Conservation (phyloP, 2,888 invertebrate genomes). For the Cephus rjabovi region DNA sequence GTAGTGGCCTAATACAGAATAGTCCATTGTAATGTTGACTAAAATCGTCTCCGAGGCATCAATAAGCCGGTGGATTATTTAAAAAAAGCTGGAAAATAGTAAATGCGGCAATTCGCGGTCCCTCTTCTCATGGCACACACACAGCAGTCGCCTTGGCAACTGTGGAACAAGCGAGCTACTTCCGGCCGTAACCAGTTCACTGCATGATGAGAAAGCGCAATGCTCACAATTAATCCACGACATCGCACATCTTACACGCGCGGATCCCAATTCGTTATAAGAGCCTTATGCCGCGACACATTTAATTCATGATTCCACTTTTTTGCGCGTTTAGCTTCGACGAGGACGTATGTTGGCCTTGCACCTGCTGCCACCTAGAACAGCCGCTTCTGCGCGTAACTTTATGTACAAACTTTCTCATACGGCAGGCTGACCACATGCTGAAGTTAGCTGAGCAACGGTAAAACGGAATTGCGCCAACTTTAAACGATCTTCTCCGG, state of each 20-base stretch:
- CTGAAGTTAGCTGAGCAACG: background rate
- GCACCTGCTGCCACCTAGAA: slow-evolving; percentile 37
- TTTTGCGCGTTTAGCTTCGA: slow-evolving; percentile 39
- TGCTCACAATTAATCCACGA: slow-evolving; percentile 16
- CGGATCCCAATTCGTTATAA: slow-evolving; percentile 18
- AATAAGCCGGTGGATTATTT: slow-evolving; percentile 23
- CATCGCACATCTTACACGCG: slow-evolving; percentile 25
- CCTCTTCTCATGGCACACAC: slow-evolving; percentile 42
- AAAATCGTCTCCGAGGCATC: slow-evolving; percentile 30
- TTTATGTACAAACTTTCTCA: background rate
- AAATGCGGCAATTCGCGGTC: slow-evolving; percentile 3
- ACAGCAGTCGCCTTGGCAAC: slow-evolving; percentile 57
- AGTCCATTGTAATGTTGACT: slow-evolving; percentile 51
- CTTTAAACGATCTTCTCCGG: background rate
- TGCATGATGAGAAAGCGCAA: slow-evolving; percentile 4
- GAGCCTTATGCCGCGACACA: slow-evolving; percentile 19
- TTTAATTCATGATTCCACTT: slow-evolving; percentile 51
- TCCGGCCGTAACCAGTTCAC: slow-evolving; percentile 24
- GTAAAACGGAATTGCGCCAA: background rate
- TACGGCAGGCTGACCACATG: background rate
- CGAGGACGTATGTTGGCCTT: slow-evolving; percentile 37
- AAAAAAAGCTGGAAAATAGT: slow-evolving; percentile 11
- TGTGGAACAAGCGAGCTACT: slow-evolving; percentile 54
- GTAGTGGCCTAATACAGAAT: slow-evolving; percentile 56
- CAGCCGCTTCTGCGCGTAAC: background rate